phyloP scores from a whole-genome alignment of 2,888 invertebrate genomes.

The Tetramorium bicarinatum region DNA sequence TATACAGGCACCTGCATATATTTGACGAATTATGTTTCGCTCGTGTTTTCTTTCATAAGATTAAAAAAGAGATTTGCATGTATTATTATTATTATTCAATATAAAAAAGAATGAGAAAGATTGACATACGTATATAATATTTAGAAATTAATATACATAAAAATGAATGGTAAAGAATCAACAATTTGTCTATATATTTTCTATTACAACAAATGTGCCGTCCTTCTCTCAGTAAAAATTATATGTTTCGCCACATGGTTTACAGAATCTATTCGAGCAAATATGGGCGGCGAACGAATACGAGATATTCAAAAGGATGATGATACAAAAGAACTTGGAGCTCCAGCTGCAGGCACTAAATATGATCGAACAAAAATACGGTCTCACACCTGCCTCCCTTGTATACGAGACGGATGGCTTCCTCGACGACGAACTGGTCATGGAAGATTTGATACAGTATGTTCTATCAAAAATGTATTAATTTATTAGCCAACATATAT shows the following conservation, averaged over 20 bases:
- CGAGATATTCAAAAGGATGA: constrained; percentile 95
- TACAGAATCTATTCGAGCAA: constrained; percentile 90
- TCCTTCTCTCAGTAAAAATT: background rate
- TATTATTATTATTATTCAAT: background rate
- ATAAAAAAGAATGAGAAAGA: background rate
- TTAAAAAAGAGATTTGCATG: background rate
- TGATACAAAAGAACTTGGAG: constrained; percentile 97
- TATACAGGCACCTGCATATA: background rate
- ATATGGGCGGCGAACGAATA: constrained; percentile 98
- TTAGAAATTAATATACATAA: background rate
- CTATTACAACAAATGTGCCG: background rate
- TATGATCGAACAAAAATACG: constrained; percentile 93
- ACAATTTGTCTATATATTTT: background rate
- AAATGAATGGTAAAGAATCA: background rate
- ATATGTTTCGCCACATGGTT: constrained; percentile 57
- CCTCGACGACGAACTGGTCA: constrained; percentile 88
- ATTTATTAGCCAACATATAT: background rate
- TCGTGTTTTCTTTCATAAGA: background rate
- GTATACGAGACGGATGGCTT: constrained; percentile 79
- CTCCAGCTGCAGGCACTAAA: constrained; percentile 95
- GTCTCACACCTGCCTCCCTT: constrained; percentile 90
- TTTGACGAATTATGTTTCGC: background rate
- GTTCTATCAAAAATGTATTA: constrained; percentile 54
- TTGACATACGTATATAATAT: background rate
- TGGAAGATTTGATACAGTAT: constrained; percentile 89